These are phyloP conservation scores for Helicoverpa armigera DNA, from an alignment of 1,140 invertebrate genomes.

Conservation along the genomic window DNA sequence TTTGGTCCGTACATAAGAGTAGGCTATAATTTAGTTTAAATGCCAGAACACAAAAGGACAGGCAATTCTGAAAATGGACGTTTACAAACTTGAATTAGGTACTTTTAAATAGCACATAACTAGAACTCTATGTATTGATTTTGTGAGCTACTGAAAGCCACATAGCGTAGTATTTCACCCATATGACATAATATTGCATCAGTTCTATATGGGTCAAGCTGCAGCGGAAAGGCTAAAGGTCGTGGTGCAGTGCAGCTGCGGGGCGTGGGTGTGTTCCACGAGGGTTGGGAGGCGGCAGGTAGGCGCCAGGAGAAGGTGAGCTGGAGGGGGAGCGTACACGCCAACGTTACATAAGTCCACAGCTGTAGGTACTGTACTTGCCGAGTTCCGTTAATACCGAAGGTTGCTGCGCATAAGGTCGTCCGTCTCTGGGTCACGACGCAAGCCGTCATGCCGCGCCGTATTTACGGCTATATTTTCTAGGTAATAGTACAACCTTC, in stretches of 20 bases:
- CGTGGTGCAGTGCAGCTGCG: slow-evolving; percentile 73
- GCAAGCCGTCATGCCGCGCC: slow-evolving; percentile 18
- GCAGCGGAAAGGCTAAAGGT: slow-evolving; percentile 69
- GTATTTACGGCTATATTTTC: slow-evolving; percentile 36
- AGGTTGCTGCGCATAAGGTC: slow-evolving; percentile 78
- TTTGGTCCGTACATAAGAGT: no score
- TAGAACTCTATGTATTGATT: no score
- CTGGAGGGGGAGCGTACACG: slow-evolving; percentile 54
- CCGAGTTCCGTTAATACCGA: slow-evolving; percentile 73
- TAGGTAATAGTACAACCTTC: slow-evolving; percentile 42
- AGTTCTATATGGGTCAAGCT: slow-evolving; percentile 40
- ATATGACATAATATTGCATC: slow-evolving; percentile 25
- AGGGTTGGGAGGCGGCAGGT: slow-evolving; percentile 44
- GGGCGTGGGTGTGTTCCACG: slow-evolving; percentile 49
- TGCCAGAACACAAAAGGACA: no score
- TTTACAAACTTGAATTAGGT: no score
- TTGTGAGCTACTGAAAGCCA: no score
- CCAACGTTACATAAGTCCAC: slow-evolving; percentile 66
- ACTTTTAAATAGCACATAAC: neutral
- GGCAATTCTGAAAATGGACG: no score
- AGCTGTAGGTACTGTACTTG: slow-evolving; percentile 60
- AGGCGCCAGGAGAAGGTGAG: slow-evolving; percentile 57
- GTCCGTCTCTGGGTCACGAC: slow-evolving; percentile 72
- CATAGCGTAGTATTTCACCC: neutral
- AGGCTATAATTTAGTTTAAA: no score